Conservation (phyloP, 2,888 invertebrate genomes). For the Thysanoteuthis rhombus region DNA sequence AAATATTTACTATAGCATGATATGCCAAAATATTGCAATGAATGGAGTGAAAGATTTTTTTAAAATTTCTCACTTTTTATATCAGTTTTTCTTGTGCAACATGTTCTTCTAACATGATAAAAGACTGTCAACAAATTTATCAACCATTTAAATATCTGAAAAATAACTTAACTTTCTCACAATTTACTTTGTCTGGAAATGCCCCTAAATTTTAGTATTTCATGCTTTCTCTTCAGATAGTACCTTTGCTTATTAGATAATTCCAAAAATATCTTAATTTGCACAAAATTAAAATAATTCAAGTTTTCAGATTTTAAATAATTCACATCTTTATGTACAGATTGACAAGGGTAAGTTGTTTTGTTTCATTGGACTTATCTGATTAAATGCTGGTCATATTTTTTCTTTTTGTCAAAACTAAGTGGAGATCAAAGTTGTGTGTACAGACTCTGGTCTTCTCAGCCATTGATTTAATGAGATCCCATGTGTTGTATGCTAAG, state of each 20-base stretch:
- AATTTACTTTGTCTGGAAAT: background rate
- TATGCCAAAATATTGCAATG: background rate
- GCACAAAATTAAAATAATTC: background rate
- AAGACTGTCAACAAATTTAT: background rate
- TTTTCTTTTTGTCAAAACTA: background rate
- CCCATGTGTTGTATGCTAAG: too few relatives aligned
- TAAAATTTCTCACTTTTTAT: background rate
- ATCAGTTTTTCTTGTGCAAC: background rate
- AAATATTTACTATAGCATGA: background rate
- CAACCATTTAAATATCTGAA: background rate
- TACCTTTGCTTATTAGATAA: background rate
- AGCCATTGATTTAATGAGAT: too few relatives aligned
- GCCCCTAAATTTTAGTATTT: background rate
- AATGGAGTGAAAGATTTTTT: background rate
- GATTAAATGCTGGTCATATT: background rate
- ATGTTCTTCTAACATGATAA: background rate
- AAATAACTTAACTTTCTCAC: background rate
- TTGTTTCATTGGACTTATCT: background rate
- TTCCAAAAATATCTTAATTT: background rate
- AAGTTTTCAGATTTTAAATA: background rate
- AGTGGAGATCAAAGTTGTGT: too few relatives aligned
- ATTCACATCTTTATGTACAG: background rate
- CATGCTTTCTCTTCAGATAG: background rate
- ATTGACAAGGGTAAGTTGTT: background rate
- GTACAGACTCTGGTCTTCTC: too few relatives aligned